Evolutionary conservation across 2,113 vertebrate species (phyloP).

Genomic region (Callaeas wilsoni): DNA sequence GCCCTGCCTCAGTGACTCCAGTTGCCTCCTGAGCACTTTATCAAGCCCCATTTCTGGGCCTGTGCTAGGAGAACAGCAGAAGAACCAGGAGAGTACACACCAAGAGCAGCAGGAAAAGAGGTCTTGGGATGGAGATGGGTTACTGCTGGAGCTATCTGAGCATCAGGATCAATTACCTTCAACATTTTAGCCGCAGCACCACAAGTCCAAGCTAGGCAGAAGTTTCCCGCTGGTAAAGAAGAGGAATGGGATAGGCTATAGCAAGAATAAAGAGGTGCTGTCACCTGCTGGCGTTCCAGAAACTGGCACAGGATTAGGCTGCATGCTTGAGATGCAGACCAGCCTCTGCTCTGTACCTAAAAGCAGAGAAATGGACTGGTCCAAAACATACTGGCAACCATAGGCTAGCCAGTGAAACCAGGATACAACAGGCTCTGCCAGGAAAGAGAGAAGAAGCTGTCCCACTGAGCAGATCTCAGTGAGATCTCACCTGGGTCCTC

Average conservation of each 20-base stretch:
- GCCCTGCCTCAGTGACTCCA: background rate
- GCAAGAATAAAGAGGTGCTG: background rate
- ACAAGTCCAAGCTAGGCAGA: background rate
- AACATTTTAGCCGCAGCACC: background rate
- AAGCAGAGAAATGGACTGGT: fast-evolving
- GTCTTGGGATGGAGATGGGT: background rate
- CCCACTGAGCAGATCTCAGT: background rate
- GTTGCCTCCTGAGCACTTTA: background rate
- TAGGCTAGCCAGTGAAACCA: background rate
- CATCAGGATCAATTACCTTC: background rate
- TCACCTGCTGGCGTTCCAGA: background rate
- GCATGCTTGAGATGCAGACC: background rate
- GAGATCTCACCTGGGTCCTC: background rate
- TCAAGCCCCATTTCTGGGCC: background rate
- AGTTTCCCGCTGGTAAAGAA: background rate
- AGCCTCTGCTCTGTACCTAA: background rate
- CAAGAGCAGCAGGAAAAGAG: background rate
- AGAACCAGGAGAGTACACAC: background rate
- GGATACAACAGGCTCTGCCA: background rate
- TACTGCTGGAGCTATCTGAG: background rate
- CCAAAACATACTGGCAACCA: background rate
- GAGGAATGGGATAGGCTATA: background rate
- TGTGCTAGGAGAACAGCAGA: background rate
- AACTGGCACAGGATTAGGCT: background rate
- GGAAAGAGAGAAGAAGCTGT: background rate